Evolutionary conservation across 2,888 invertebrate genomes (phyloP), one percentile per base, ranked within the genome.

Genomic region (Lapara coniferarum): DNA sequence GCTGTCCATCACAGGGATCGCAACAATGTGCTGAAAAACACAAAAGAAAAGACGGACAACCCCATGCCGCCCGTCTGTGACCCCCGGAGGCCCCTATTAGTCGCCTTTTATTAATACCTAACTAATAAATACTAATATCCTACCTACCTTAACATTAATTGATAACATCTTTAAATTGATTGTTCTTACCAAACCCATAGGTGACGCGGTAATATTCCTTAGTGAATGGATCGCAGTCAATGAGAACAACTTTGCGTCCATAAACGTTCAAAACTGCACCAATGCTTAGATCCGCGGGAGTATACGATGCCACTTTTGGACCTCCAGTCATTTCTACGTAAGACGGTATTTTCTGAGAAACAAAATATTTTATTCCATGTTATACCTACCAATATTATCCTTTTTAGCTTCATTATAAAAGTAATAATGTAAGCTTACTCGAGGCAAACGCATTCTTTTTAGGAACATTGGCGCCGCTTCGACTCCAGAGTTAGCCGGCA

Each of bases 141-240:
- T 25, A 25, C 25, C 25, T 25, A 25, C 25, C 25, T 25, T 25
- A 25, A 25, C 25, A 25, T 25, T 25, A 25, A 25, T 25, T 25
- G 1, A 25, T 25, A 25, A 25, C 25, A 25, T 2, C 25, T 25
- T 25, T 56, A 49, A 25, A n/a, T 25, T 46, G n/a, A 25, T 25
- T 53, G 5, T 57, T 44, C 84, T 81, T 83, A 95, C 95, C 95
- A 72, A 96, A 89, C 55, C 96, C 95, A 83, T 95, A 96, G 72
- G 96, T 96, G 70, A 95, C 94, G 3, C 95, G 92, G 89, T 98
- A 98, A 89, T 97, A 98, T 70, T 97, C 96, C 85, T 96, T 96
- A 0, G 98, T 98, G 78, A 96, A 98, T 1, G 95, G 93, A 89
- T 99, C 98, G 79, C 98, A 97, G 84, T 97, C 96, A 0, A 96